Evolutionary conservation across 37 sponge, comb jelly and placozoan species (phyloP).

Genomic region (Cliona cf. orientalis): DNA sequence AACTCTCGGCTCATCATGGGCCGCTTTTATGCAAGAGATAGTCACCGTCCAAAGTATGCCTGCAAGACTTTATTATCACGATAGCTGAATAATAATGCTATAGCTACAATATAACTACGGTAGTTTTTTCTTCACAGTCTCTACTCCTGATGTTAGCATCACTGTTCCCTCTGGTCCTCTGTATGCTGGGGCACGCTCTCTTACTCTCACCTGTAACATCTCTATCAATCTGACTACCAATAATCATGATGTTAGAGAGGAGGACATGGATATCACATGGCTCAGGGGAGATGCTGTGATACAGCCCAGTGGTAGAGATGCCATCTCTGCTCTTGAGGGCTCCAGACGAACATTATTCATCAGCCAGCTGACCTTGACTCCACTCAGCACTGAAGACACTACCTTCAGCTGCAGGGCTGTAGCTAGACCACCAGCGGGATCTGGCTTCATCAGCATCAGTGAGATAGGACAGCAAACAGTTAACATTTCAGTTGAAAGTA

Average conservation of each 20-base stretch:
- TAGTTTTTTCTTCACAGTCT: constrained; percentile 1
- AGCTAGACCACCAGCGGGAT: background rate
- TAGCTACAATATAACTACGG: no score
- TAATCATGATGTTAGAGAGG: background rate
- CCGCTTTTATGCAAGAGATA: background rate
- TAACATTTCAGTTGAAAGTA: background rate
- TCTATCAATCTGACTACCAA: background rate
- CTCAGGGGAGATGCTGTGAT: background rate
- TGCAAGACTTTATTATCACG: background rate
- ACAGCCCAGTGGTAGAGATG: background rate
- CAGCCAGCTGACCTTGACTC: constrained; percentile 6
- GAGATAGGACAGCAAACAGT: background rate
- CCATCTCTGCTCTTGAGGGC: background rate
- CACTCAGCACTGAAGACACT: constrained; percentile 2
- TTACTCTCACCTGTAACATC: constrained; percentile 13
- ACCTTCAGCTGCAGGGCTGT: background rate
- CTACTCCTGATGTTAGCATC: constrained; percentile 7
- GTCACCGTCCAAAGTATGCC: background rate
- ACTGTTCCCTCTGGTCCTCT: background rate
- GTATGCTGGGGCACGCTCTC: background rate
- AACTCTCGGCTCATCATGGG: background rate
- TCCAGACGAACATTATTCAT: background rate
- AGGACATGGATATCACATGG: background rate
- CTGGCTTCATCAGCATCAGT: background rate
- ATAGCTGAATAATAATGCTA: no score